phyloP scores from a whole-genome alignment of 2,113 vertebrate species.

The Poeciliopsis occidentalis region DNA sequence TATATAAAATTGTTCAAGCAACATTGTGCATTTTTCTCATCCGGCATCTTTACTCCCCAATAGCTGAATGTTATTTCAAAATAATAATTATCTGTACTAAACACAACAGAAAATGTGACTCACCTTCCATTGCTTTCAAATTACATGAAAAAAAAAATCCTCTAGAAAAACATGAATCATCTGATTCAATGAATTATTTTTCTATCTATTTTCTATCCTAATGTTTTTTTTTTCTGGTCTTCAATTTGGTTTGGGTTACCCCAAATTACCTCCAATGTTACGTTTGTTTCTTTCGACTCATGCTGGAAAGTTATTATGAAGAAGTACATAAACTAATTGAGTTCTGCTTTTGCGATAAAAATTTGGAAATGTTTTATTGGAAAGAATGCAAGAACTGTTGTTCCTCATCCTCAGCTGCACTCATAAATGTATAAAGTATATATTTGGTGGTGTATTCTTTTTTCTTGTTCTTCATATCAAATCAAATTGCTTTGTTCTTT shows the following conservation, averaged over 20 bases:
- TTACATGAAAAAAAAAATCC: not conserved
- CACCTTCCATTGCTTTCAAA: conserved; percentile 15
- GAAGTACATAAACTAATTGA: not conserved
- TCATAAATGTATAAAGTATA: no score
- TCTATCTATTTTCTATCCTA: not conserved
- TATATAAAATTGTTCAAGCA: not conserved
- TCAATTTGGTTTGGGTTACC: not conserved
- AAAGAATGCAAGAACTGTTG: not conserved
- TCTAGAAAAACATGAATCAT: not conserved
- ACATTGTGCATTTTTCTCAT: not conserved
- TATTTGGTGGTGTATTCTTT: no score
- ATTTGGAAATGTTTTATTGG: not conserved
- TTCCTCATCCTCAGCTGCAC: not conserved
- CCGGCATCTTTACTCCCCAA: conserved; percentile 2
- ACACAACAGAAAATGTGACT: conserved; percentile 27
- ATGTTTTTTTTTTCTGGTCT: conserved; percentile 11
- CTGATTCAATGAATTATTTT: not conserved
- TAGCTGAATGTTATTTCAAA: conserved; percentile 7
- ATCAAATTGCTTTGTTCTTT: not conserved
- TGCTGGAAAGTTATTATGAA: not conserved
- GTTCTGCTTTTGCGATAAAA: not conserved
- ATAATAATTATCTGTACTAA: conserved; percentile 27
- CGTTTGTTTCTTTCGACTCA: not conserved
- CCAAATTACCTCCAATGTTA: not conserved
- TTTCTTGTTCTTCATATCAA: not conserved